These are phyloP conservation scores for Nemotelus pantherinus DNA, from an alignment of 2,888 invertebrate genomes.

Conservation along the genomic window DNA sequence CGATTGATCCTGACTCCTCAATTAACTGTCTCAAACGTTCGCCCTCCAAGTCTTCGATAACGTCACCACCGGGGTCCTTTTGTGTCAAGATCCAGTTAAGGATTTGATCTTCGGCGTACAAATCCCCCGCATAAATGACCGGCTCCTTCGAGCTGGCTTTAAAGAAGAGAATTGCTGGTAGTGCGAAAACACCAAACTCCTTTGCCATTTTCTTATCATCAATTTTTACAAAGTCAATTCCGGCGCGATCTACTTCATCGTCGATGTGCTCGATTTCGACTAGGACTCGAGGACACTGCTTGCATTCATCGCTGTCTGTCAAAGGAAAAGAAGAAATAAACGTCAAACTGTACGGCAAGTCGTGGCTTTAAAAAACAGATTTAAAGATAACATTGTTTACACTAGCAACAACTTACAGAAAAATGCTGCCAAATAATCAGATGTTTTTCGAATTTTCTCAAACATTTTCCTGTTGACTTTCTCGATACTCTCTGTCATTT, in stretches of 20 bases:
- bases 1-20: constrained; percentile 81
- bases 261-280: constrained; percentile 92
- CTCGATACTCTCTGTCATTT: constrained; percentile 91
- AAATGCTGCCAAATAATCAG: constrained; percentile 91
- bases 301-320: constrained; percentile 89
- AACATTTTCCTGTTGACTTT: constrained; percentile 93
- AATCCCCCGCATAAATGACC: constrained; percentile 89
- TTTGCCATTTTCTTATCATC: constrained; percentile 89
- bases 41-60: constrained; percentile 88
- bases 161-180: constrained; percentile 91
- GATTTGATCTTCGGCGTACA: constrained; percentile 87
- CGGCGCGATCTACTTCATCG: constrained; percentile 89
- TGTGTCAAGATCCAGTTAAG: constrained; percentile 91
- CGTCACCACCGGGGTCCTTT: constrained; percentile 90
- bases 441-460: constrained; percentile 86
- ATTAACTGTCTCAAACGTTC: constrained; percentile 80
- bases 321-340: background rate
- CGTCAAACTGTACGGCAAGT: background rate
- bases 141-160: constrained; percentile 88
- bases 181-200: constrained; percentile 86
- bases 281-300: constrained; percentile 89
- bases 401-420: constrained; percentile 77
- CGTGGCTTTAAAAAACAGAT: too few species aligned
- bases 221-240: constrained; percentile 92
- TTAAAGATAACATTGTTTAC: too few species aligned